A percentile compares a stretch with the other conserved stretches of the same genome.
Evolutionary conservation across 2,113 vertebrate genomes (phyloP).

Genomic region (Galeopterus variegatus): DNA sequence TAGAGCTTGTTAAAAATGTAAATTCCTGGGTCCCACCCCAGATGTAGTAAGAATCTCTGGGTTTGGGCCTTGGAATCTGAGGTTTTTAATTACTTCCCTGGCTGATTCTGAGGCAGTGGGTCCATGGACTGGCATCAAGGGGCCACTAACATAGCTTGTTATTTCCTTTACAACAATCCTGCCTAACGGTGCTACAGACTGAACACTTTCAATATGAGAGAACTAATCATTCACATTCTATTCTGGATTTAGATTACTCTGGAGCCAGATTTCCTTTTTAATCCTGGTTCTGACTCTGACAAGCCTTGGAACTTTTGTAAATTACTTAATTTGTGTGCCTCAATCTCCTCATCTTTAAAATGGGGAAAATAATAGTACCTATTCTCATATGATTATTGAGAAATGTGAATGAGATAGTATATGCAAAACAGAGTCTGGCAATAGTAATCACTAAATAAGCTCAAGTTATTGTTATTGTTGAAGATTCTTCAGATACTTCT

Average conservation of each 20-base stretch:
- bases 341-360: conserved; percentile 16
- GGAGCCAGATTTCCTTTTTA: background rate
- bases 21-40: background rate
- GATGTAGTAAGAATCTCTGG: background rate
- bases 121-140: background rate
- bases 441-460: background rate
- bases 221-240: conserved; percentile 2
- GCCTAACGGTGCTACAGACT: background rate
- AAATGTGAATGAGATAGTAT: background rate
- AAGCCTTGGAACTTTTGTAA: background rate
- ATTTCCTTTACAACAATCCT: background rate
- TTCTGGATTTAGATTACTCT: background rate
- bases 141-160: background rate
- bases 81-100: background rate
- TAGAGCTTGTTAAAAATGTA: conserved; percentile 34
- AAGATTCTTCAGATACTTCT: background rate
- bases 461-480: background rate
- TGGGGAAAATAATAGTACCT: background rate
- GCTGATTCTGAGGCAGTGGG: background rate
- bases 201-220: background rate
- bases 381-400: background rate
- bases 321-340: background rate
- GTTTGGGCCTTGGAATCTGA: background rate
- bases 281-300: background rate
- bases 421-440: background rate